These are phyloP conservation scores for Microchrysa polita DNA, from an alignment of 2,888 invertebrate genomes.

Conservation along the genomic window DNA sequence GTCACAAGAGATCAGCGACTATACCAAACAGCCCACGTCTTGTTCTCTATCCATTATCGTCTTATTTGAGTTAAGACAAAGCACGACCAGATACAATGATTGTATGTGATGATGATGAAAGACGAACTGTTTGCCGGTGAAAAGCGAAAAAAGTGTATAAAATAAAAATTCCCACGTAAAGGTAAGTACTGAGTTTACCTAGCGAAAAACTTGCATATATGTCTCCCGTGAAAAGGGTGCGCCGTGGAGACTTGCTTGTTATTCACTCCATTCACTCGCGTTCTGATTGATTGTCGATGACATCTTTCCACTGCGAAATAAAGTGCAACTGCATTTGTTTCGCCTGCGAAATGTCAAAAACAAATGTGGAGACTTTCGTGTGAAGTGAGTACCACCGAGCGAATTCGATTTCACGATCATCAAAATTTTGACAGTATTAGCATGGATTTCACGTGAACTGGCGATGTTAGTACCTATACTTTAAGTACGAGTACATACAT, in stretches of 20 bases:
- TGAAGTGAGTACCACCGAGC: too few relatives aligned
- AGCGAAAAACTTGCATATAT: too few relatives aligned
- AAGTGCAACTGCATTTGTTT: background rate
- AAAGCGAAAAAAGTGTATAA: background rate
- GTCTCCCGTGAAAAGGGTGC: too few relatives aligned
- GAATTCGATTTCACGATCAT: too few relatives aligned
- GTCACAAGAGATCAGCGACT: conserved; percentile 29
- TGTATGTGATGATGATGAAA: background rate
- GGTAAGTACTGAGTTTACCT: too few relatives aligned
- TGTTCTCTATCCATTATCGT: background rate
- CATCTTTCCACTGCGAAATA: background rate
- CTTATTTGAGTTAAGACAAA: background rate
- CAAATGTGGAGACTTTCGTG: too few relatives aligned
- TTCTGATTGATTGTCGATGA: too few relatives aligned
- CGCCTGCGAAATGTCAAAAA: background rate
- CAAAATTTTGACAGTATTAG: too few relatives aligned
- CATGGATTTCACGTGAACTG: too few relatives aligned
- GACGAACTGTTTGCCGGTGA: background rate
- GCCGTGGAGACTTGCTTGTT: too few relatives aligned
- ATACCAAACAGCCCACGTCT: conserved; percentile 26
- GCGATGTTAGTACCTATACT: too few relatives aligned
- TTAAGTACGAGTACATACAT: background rate
- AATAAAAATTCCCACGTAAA: conserved; percentile 21
- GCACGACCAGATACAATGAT: background rate
- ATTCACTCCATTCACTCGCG: too few relatives aligned